Evolutionary conservation across 2,113 vertebrate species (phyloP), one percentile per base, ranked within the genome.

Genomic region (Glareola pratincola): DNA sequence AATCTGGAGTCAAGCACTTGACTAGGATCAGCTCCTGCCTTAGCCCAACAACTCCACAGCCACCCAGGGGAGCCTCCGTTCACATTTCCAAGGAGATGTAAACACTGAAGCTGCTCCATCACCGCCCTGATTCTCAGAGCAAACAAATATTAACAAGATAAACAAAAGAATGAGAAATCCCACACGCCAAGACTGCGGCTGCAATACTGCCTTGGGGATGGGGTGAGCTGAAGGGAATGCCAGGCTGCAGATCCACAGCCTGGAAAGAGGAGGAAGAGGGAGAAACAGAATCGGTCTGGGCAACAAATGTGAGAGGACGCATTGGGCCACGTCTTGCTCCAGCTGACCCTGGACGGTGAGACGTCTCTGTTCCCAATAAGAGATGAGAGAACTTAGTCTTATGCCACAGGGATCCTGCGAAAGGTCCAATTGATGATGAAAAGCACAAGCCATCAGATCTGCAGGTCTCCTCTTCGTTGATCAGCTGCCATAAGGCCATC

Each of bases 141-240:
- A 97, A 97, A 95, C 90, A 89, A 95, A 95, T 92, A 96, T 92
- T 96, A 97, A 69, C 91, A 92, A 91, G 87, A 93, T 93, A 96
- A 95, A 97, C 91, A 96, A 96, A 96, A 94, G 82, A 90, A 94
- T 14, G 66, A 94, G 76, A 93, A 96, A 95, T 92, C 83, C 94
- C 95, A 95, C 89, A 95, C 96, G 95, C 74, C 73, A 82, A 94
- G 95, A 84, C 36, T 57, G 82, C 2, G 20, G 71, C 78, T 72
- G 29, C 32, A 89, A 88, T 18, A 59, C 13, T 89, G 66, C 86
- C 77, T 36, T 94, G 81, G 77, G 84, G 63, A 95, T 34, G 53
- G 74, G 54, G 85, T n/a, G 41, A 92, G 53, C 39, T 66, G 62
- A 91, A 93, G 74, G 78, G 74, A 94, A 91, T 19, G 50, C 23